Evolutionary conservation across 2,113 vertebrate genomes (phyloP).

Genomic region (Hippocampus comes): DNA sequence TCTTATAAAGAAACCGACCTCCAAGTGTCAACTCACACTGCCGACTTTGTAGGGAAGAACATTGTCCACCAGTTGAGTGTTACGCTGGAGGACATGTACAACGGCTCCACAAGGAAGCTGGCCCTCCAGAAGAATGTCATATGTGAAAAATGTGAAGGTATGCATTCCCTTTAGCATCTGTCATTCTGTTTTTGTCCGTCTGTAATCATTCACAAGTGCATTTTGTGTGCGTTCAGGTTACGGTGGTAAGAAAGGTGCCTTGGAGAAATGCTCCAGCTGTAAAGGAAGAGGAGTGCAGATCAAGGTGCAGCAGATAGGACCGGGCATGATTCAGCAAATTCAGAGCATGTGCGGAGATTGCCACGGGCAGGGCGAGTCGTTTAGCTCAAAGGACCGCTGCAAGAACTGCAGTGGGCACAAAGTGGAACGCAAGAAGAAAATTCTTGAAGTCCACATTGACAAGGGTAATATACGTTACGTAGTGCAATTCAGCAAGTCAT

Average conservation of each 20-base stretch:
- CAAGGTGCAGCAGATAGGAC: conserved; percentile 89
- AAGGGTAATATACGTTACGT: conserved; percentile 74
- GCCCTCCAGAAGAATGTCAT: conserved; percentile 95
- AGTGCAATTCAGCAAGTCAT: background rate
- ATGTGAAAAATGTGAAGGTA: conserved; percentile 96
- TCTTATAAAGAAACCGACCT: background rate
- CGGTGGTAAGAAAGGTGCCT: conserved; percentile 87
- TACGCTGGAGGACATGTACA: conserved; percentile 92
- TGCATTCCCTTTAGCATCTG: background rate
- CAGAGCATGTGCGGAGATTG: conserved; percentile 92
- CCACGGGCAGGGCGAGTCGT: conserved; percentile 89
- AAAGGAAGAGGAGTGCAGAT: conserved; percentile 91
- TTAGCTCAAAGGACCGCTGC: conserved; percentile 89
- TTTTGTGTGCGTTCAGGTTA: conserved; percentile 71
- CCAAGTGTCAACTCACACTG: background rate
- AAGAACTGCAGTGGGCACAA: conserved; percentile 87
- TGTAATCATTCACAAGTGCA: background rate
- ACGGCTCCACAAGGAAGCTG: conserved; percentile 86
- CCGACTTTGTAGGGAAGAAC: conserved; percentile 81
- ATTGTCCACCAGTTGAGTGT: conserved; percentile 89
- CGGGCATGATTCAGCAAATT: conserved; percentile 96
- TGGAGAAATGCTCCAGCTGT: conserved; percentile 88
- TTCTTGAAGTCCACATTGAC: conserved; percentile 92
- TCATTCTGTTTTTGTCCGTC: background rate
- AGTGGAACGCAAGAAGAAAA: conserved; percentile 91